These are phyloP conservation scores for Agriopis marginaria DNA, from an alignment of 2,888 invertebrate species.

Conservation along the genomic window DNA sequence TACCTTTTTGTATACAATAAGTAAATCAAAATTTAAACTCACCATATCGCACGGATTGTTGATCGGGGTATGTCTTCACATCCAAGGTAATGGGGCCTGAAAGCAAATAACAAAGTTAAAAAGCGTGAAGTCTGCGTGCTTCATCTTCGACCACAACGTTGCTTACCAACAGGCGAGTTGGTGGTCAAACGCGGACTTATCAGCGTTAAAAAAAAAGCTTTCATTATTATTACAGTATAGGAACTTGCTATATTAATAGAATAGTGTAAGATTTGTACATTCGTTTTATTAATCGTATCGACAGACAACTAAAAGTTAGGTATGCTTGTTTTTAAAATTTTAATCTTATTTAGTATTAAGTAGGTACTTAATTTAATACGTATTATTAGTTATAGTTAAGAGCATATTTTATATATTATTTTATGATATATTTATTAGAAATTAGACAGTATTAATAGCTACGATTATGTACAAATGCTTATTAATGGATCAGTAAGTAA, in stretches of 20 bases:
- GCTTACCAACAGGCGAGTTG: too few species aligned
- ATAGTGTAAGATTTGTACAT: neutral
- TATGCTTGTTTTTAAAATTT: too few species aligned
- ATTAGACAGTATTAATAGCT: neutral
- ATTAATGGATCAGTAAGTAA: neutral
- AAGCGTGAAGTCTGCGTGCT: too few species aligned
- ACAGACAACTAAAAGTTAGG: too few species aligned
- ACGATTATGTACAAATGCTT: neutral
- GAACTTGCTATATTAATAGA: neutral
- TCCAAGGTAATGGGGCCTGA: slow-evolving; percentile 83
- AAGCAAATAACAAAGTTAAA: slow-evolving; percentile 43
- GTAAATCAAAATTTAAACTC: slow-evolving; percentile 75
- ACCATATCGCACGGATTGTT: slow-evolving; percentile 95
- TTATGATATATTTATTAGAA: neutral
- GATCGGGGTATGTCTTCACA: slow-evolving; percentile 91
- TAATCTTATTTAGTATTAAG: too few species aligned
- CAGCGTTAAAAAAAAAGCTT: too few species aligned
- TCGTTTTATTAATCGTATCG: neutral
- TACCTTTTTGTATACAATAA: neutral
- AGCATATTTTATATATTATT: neutral
- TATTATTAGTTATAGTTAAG: neutral
- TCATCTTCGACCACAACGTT: too few species aligned
- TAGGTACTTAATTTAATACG: neutral
- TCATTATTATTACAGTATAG: neutral
- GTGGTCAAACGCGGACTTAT: too few species aligned